Base-by-base conservation (phyloP, 2,888 invertebrate genomes). In the Perdita meconis region DNA sequence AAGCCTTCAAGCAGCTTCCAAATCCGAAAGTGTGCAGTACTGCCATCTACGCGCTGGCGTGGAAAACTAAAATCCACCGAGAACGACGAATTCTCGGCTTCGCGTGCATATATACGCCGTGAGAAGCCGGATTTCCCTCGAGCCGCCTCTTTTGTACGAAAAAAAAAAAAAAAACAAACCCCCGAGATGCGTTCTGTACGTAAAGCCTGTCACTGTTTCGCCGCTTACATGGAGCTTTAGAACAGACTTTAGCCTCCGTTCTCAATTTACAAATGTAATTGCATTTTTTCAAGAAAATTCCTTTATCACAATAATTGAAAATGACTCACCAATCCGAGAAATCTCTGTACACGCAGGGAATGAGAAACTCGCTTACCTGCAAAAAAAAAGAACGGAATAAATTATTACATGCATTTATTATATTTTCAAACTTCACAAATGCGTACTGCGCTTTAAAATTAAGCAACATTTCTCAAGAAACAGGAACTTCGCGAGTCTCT, bases 21-120 rank as follows among this genome's bases (percentile, higher is more conserved):
- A 84, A 84, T 82, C 70, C 56, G 64, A 77, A 86, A 88, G 83
- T 70, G 83, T 74, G 85, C 73, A 74, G 73, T 86, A 83, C 83
- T 85, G 88, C 88, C 87, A 88, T 86, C 88, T 87, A 86, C 82
- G 80, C 77, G 86, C 70, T 66, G 70, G 78, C 75, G 76, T 64
- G 70, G 82, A 87, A 85, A 87, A 87, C 86, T 84, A 78, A 73
- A 86, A 84, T 81, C 63, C 74, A 64, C 53, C 77, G 73, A 61
- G 63, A 72, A 78, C 70, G 81, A 71, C 51, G 71, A 80, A 76
- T 73, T 56, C 63, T 38, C 70, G 68, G 53, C 36, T 50, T 61
- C 55, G 50, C 40, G 64, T 74, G 71, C 44, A 69, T 65, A 57
- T 73, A 65, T 61, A 56, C 56, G 74, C 57, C 53, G 59, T 38